These are phyloP conservation scores for Contarinia nasturtii DNA, from an alignment of 1,140 invertebrate species.

Conservation along the genomic window DNA sequence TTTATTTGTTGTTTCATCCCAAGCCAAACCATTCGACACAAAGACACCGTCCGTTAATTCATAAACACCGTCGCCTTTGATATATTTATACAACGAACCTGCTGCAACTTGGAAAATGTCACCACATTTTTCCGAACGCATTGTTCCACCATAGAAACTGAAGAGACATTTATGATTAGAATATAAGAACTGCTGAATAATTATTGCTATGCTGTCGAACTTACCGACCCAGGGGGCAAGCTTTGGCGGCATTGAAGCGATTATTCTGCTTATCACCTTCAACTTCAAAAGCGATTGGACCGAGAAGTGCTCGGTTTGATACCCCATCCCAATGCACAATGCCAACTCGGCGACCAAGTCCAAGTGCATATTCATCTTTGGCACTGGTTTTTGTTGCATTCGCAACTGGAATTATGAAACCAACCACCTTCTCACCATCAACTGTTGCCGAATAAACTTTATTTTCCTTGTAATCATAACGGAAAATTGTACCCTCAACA, in stretches of 20 bases:
- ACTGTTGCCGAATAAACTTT: constrained; percentile 21
- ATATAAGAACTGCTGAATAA: no score
- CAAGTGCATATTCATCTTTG: constrained; percentile 39
- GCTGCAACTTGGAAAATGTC: constrained; percentile 28
- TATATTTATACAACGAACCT: constrained; percentile 26
- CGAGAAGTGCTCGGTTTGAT: constrained; percentile 25
- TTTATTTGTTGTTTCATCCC: constrained; percentile 45
- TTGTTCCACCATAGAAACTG: constrained; percentile 42
- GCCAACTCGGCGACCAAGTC: constrained; percentile 35
- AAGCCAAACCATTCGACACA: constrained; percentile 68
- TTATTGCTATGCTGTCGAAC: no score
- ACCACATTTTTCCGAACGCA: constrained; percentile 8
- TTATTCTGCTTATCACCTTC: constrained; percentile 35
- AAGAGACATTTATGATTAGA: no score
- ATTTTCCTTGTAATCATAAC: constrained; percentile 32
- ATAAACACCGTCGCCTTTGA: constrained; percentile 37
- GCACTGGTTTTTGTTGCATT: constrained; percentile 16
- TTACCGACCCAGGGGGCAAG: constrained; percentile 46
- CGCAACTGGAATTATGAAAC: constrained; percentile 48
- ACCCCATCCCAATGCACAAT: constrained; percentile 47
- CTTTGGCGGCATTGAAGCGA: constrained; percentile 79
- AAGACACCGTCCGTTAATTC: constrained; percentile 28
- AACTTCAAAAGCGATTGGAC: constrained; percentile 33
- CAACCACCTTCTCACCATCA: constrained; percentile 26
- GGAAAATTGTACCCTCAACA: constrained; percentile 20